These are phyloP conservation scores for Palythoa heliodiscus DNA, from an alignment of 92 coral and sea anemone genomes.

Conservation along the genomic window DNA sequence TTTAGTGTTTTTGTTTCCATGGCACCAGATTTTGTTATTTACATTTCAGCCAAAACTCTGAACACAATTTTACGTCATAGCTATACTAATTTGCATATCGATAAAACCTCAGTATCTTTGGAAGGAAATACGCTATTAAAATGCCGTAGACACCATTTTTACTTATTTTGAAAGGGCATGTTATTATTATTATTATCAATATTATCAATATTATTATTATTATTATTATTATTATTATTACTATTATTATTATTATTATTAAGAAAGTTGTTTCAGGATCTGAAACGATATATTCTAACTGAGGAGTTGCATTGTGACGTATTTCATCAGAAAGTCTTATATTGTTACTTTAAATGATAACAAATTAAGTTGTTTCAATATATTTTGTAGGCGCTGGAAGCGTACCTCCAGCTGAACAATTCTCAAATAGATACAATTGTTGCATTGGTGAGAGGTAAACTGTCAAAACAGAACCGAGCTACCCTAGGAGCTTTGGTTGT, in stretches of 20 bases:
- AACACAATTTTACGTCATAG: no score
- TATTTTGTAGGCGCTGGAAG: constrained; percentile 67
- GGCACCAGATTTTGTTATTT: no score
- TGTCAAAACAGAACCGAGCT: constrained; percentile 84
- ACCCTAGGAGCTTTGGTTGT: constrained; percentile 87
- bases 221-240: no score
- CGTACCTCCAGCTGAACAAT: constrained; percentile 78
- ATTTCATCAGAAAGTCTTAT: neutral
- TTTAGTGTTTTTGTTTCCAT: no score
- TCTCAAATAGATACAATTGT: constrained; percentile 79
- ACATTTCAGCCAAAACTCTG: no score
- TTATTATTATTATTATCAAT: no score
- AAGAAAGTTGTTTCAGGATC: neutral
- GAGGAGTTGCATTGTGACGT: neutral
- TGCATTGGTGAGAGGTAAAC: constrained; percentile 76
- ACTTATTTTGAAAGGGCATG: no score
- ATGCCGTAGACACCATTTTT: no score
- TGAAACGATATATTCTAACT: neutral
- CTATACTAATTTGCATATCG: no score
- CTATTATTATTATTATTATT: neutral
- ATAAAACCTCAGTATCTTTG: no score
- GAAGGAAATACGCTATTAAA: no score
- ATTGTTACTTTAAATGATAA: neutral
- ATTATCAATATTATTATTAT: neutral
- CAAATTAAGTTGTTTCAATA: neutral